Base-by-base conservation (phyloP, 2,797 vertebrate genomes). In the Triplophysa yarkandensis region DNA sequence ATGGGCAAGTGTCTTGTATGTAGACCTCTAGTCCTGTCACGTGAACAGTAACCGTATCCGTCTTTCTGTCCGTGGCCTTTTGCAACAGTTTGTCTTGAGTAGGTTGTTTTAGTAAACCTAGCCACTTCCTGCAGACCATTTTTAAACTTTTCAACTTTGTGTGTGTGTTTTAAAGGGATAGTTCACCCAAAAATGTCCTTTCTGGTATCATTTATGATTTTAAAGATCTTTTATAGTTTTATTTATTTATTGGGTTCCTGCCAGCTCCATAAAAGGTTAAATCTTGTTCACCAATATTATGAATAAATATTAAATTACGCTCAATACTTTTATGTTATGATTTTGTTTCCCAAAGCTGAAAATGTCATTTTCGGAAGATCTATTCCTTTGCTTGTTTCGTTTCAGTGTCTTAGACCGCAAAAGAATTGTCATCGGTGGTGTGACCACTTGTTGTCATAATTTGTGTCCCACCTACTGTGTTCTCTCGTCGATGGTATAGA, bases 11-110 rank as follows among this genome's bases (percentile, higher is more conserved):
- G 78, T 82, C 71, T 64, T 80, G n/a, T 85, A 84, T 67, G 85
- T 81, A 79, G 81, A 83, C 71, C 55, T 80, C 74, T 81, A 80
- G 79, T 72, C 81, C 82, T 88, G 83, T 83, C 81, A 46, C 70
- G 89, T 82, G 80, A 67, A 82, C 81, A 83, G 85, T 90, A 83
- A 83, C 88, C 62, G 82, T 50, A 86, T 88, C 71, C 16, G 80
- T 86, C 74, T 41, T 57, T 74, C 36, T 36, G 74, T 71, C 78
- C 41, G 83, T 89, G 84, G 54, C 85, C 81, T 88, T 86, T 63
- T 87, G 83, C 86, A 41, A 82, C 66, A 2, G 76, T 78, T 58
- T 57, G 67, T 82, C 73, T 79, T 67, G 60, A 68, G 21, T 85
- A 80, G 68, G 66, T 71, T 69, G 81, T 87, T 74, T 77, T 87